Conservation (phyloP, 2,888 invertebrate genomes). For the Patella pellucida region DNA sequence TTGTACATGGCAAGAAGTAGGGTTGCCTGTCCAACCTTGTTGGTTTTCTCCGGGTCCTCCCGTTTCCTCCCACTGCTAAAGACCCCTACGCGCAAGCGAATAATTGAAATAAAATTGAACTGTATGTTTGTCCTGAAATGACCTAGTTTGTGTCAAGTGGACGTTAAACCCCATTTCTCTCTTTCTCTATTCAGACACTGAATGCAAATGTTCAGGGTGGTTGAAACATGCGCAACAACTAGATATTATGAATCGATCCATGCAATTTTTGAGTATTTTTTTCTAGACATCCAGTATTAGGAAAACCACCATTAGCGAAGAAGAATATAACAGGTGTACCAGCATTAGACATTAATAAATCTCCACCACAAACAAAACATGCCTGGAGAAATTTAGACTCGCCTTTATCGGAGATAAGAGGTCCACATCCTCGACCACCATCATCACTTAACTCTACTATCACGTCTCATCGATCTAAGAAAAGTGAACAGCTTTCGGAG, state of each 20-base stretch:
- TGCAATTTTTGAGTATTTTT: constrained; percentile 5
- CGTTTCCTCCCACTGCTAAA: no score
- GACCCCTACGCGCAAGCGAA: no score
- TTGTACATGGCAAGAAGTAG: no score
- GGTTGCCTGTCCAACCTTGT: no score
- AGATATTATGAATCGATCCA: background rate
- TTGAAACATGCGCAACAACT: no score
- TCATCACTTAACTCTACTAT: constrained; percentile 50
- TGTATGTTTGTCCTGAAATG: no score
- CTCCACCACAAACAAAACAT: constrained; percentile 49
- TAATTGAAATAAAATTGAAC: no score
- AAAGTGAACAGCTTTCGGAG: constrained; percentile 60
- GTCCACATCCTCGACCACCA: constrained; percentile 53
- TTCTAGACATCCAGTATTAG: constrained; percentile 54
- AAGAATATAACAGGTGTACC: constrained; percentile 40
- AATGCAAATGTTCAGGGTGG: no score
- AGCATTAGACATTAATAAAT: constrained; percentile 25
- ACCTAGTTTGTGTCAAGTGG: no score
- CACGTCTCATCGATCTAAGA: constrained; percentile 45
- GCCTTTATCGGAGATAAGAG: constrained; percentile 42
- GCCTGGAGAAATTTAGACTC: constrained; percentile 58
- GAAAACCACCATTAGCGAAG: constrained; percentile 48
- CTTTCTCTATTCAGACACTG: no score
- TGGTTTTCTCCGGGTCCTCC: no score
- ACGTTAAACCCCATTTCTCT: no score